Evolutionary conservation across 1,140 invertebrate species (phyloP).

Genomic region (Drosophila kikkawai): DNA sequence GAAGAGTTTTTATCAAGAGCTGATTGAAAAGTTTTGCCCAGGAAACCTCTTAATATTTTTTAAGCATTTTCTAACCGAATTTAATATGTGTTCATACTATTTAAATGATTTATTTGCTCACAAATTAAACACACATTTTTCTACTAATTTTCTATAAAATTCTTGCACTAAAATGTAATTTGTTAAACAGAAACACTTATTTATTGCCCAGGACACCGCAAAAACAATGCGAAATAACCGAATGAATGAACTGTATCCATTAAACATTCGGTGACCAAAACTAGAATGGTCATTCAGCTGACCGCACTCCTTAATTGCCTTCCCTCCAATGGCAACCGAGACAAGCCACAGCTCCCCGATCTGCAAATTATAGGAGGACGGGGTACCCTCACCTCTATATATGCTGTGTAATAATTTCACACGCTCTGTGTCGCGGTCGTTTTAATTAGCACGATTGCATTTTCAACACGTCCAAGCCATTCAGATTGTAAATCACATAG

Average conservation of each 20-base stretch:
- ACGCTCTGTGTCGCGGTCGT: constrained; percentile 74
- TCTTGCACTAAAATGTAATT: neutral
- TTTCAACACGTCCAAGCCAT: constrained; percentile 75
- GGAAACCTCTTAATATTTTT: neutral
- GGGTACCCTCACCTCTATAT: constrained; percentile 20
- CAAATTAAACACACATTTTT: neutral
- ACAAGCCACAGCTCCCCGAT: constrained; percentile 12
- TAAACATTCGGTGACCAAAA: constrained; percentile 1
- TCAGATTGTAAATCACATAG: constrained; percentile 76
- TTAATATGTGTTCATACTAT: neutral
- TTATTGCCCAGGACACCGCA: constrained; percentile 6
- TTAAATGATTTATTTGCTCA: neutral
- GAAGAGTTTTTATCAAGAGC: constrained; percentile 26
- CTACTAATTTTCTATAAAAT: neutral
- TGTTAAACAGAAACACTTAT: neutral
- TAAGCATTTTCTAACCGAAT: too few relatives aligned
- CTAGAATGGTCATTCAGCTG: constrained; percentile 11
- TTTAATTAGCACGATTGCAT: constrained; percentile 82
- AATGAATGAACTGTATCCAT: constrained; percentile 4
- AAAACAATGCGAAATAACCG: constrained; percentile 6
- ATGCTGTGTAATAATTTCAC: constrained; percentile 69
- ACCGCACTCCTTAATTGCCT: constrained; percentile 31
- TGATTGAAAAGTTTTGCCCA: constrained; percentile 18
- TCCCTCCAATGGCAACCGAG: neutral
- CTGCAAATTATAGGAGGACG: neutral